Base-by-base conservation (phyloP, 2,888 invertebrate genomes). In the Aphidius colemani region DNA sequence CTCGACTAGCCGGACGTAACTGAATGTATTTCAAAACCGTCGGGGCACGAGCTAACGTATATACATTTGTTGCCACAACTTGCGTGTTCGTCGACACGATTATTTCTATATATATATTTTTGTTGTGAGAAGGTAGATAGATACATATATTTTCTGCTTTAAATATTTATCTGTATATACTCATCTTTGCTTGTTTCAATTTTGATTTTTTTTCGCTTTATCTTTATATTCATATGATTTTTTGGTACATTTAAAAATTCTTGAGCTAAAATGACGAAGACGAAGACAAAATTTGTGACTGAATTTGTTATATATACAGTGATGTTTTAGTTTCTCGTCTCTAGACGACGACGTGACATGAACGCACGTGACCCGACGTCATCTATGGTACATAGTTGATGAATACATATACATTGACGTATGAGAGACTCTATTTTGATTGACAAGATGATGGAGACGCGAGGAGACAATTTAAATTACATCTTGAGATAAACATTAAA, bases 1-100 rank as follows among this genome's bases (percentile, higher is more conserved):
- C 73, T 71, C 78, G 75, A 75, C 76, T 78, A 75, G 74, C 76
- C 78, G 77, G 74, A 78, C 78, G 78, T 77, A 78, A 78, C 78
- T 78, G 78, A 78, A 78, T 78, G 30, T 30, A 76, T 75, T 71
- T 69, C 51, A 62, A 61, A 53, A 51, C 56, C 63, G 59, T 56
- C 63, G 63, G 41, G 59, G 43, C 53, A 46, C 55, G 39, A 43
- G 48, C 41, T 8, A 11, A 40, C 55, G 53, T 50, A 53, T 53
- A 18, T 57, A 49, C 48, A 56, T 46, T 46, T 57, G 46, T 13
- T 30, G 56, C 53, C 41, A 48, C 58, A 53, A 44, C 39, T 45
- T 53, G 40, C 40, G n/a, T 39, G 43, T 53, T 18, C n/a, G 43
- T 51, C n/a, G 10, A n/a, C 11, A 46, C 7, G 30, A 30, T 30